Conservation (phyloP, 2,113 vertebrate species). For the Pandion haliaetus region DNA sequence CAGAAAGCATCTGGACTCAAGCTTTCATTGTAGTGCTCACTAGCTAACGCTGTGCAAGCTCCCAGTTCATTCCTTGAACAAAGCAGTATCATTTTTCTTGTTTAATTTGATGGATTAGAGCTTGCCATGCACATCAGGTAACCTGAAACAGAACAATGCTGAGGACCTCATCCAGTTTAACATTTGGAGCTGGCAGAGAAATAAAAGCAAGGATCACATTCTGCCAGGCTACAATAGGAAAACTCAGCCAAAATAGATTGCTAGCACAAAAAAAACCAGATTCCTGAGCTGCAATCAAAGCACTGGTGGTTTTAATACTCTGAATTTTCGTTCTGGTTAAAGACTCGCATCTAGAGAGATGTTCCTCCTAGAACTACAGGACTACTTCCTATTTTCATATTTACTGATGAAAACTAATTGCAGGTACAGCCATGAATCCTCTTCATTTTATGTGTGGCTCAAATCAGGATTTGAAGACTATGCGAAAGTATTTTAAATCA, state of each 20-base stretch:
- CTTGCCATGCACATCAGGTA: not conserved
- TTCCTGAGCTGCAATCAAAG: not conserved
- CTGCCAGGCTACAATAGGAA: not conserved
- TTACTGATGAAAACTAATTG: not conserved
- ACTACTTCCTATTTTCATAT: not conserved
- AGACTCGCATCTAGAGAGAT: not conserved
- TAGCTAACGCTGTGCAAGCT: not conserved
- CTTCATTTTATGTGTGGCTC: not conserved
- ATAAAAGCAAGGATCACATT: not conserved
- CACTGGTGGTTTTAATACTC: not conserved
- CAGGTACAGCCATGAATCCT: not conserved
- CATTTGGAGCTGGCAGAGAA: not conserved
- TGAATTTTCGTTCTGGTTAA: not conserved
- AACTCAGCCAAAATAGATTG: not conserved
- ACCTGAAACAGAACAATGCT: not conserved
- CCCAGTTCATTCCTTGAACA: not conserved
- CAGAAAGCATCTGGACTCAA: not conserved
- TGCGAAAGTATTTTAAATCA: not conserved
- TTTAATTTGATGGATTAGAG: not conserved
- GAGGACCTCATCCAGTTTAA: not conserved
- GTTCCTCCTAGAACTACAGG: not conserved
- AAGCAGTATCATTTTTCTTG: not conserved
- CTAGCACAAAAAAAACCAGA: not conserved
- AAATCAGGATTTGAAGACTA: not conserved
- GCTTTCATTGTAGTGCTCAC: not conserved